Percentiles rank a stretch among this genome's conserved stretches.
Evolutionary conservation across 2,797 vertebrate species (phyloP).

Genomic region (Rhynchotus rufescens): DNA sequence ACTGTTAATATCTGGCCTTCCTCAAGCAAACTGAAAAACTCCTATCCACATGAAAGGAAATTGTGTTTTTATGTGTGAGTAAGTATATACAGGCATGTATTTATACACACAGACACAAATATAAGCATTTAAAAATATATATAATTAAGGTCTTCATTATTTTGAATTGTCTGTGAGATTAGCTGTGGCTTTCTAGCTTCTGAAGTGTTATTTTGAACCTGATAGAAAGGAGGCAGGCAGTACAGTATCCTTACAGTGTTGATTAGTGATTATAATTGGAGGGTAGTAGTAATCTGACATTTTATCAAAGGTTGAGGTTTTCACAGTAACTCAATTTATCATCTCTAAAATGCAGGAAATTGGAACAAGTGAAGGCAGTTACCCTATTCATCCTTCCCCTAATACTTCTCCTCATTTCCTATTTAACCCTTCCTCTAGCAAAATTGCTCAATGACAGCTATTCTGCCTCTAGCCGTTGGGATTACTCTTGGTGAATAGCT

Average conservation of each 20-base stretch:
- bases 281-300: not conserved
- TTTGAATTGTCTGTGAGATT: not conserved
- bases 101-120: not conserved
- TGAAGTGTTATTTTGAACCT: not conserved
- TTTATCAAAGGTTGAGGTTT: not conserved
- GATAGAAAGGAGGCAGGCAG: not conserved
- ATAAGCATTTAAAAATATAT: not conserved
- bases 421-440: not conserved
- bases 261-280: not conserved
- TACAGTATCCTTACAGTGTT: not conserved
- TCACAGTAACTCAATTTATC: not conserved
- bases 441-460: not conserved
- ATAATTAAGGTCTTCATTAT: not conserved
- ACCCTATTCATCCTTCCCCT: not conserved
- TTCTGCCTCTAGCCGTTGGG: not conserved
- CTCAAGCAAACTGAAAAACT: not conserved
- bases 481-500: not conserved
- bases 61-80: not conserved
- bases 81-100: not conserved
- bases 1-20: not conserved
- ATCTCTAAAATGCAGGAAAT: not conserved
- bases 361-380: not conserved
- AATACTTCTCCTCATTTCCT: not conserved
- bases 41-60: not conserved
- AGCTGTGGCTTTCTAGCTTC: not conserved